Evolutionary conservation across 2,113 vertebrate species (phyloP).

Genomic region (Colinus virginianus): DNA sequence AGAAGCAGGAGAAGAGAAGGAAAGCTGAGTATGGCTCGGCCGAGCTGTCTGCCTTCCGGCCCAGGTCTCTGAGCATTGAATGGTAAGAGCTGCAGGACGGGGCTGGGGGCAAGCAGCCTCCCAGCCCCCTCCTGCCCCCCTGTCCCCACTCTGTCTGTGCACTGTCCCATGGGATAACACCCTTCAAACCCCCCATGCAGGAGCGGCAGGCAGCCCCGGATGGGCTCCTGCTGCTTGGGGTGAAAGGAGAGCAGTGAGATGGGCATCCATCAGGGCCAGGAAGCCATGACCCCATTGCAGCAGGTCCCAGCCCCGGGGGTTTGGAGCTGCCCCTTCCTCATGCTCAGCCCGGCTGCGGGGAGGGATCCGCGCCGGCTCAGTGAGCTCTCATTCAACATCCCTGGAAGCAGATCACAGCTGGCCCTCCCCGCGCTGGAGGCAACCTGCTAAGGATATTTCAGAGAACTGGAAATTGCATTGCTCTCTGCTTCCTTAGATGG

Average conservation of each 20-base stretch:
- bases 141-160: background rate
- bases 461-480: constrained; percentile 16
- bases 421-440: background rate
- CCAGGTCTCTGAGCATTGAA: constrained; percentile 90
- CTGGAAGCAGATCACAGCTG: constrained; percentile 39
- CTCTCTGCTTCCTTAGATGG: constrained; percentile 48
- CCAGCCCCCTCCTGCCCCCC: background rate
- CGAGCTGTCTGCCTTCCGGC: constrained; percentile 80
- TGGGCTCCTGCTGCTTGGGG: background rate
- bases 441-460: constrained; percentile 36
- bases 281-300: background rate
- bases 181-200: background rate
- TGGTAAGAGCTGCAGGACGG: constrained; percentile 81
- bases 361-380: background rate
- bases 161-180: rapidly evolving
- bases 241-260: background rate
- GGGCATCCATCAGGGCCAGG: too few species aligned
- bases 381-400: background rate
- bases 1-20: constrained; percentile 85
- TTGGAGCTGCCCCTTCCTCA: background rate
- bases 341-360: background rate
- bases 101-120: background rate
- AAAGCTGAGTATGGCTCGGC: constrained; percentile 79
- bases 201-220: background rate
- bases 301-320: background rate